Evolutionary conservation across 2,888 invertebrate species (phyloP).

Genomic region (Rhodophaea formosa): DNA sequence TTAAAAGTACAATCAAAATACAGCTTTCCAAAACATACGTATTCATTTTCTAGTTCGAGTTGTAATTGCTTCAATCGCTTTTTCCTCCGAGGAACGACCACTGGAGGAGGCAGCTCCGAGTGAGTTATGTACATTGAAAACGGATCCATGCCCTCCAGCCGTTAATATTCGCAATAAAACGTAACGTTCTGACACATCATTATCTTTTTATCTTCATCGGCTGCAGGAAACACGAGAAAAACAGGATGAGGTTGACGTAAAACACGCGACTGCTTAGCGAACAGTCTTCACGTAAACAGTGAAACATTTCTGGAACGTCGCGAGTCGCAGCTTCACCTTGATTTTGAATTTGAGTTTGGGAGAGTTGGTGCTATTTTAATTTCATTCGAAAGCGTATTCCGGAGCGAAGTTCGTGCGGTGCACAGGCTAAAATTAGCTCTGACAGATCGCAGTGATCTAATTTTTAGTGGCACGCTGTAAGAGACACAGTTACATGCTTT

Average conservation of each 20-base stretch:
- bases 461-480: constrained; percentile 37
- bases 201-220: constrained; percentile 44
- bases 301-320: constrained; percentile 70
- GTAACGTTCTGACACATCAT: constrained; percentile 39
- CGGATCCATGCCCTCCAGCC: constrained; percentile 57
- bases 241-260: constrained; percentile 57
- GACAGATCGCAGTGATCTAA: constrained; percentile 31
- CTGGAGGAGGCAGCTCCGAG: constrained; percentile 66
- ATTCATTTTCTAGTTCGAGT: constrained; percentile 57
- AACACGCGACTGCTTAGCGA: constrained; percentile 46
- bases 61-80: constrained; percentile 69
- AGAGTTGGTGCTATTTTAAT: constrained; percentile 74
- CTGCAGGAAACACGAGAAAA: constrained; percentile 39
- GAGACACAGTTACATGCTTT: constrained; percentile 53
- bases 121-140: constrained; percentile 73
- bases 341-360: constrained; percentile 75
- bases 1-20: constrained; percentile 5
- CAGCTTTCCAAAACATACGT: constrained; percentile 34
- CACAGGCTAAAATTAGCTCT: constrained; percentile 60
- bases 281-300: constrained; percentile 56
- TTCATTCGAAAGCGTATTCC: constrained; percentile 66
- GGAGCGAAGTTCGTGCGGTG: constrained; percentile 71
- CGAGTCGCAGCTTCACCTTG: constrained; percentile 72
- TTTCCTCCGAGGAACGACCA: constrained; percentile 69
- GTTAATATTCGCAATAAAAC: constrained; percentile 35